These are phyloP conservation scores for Scomber japonicus DNA, from an alignment of 2,113 vertebrate genomes.

Conservation along the genomic window DNA sequence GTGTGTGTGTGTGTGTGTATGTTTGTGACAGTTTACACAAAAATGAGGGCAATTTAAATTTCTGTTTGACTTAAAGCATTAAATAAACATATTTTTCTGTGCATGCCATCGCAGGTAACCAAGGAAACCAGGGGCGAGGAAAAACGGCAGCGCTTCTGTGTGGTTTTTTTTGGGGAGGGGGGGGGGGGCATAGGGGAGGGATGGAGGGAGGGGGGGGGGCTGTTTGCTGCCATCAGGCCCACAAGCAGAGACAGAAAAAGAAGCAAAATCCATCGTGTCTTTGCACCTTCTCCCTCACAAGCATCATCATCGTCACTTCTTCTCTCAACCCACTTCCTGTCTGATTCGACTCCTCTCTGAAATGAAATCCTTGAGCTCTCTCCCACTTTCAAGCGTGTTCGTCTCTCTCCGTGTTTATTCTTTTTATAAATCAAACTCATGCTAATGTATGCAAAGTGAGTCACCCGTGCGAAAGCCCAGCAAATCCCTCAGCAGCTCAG, in stretches of 20 bases:
- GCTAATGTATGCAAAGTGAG: constrained; percentile 47
- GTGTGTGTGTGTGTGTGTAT: too few relatives aligned
- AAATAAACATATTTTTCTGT: too few relatives aligned
- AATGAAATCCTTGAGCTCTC: background rate
- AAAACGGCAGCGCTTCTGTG: background rate
- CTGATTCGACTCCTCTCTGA: background rate
- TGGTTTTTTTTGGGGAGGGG: too few relatives aligned
- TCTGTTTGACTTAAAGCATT: too few relatives aligned
- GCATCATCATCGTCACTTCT: background rate
- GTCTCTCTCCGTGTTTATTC: background rate
- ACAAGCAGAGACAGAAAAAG: constrained; percentile 6
- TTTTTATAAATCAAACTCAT: constrained; percentile 34
- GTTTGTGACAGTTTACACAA: too few relatives aligned
- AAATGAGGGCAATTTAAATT: too few relatives aligned
- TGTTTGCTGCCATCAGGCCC: background rate
- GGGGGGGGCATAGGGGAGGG: too few relatives aligned
- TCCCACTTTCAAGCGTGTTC: background rate
- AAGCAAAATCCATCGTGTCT: background rate
- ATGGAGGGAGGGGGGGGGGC: too few relatives aligned
- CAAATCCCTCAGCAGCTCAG: constrained; percentile 30
- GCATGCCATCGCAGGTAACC: constrained; percentile 41
- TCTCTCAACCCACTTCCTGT: background rate
- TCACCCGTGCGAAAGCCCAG: constrained; percentile 8
- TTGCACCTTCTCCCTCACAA: background rate
- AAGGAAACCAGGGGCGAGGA: constrained; percentile 34